Base-by-base conservation (phyloP, 2,797 vertebrate genomes). In the Melanitta fusca region DNA sequence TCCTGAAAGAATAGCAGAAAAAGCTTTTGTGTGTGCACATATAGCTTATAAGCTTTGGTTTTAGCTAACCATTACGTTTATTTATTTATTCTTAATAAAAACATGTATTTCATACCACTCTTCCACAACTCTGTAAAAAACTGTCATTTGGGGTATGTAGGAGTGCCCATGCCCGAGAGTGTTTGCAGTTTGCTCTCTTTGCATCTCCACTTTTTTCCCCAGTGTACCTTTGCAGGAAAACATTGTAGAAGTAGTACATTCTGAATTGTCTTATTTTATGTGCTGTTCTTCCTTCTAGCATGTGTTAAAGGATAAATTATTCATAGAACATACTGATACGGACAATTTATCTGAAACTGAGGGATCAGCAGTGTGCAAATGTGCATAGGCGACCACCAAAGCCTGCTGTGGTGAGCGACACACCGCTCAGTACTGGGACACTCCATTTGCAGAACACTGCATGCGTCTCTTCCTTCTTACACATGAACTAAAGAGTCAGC, bases 381-480 rank as follows among this genome's bases (percentile, higher is more conserved):
- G 12, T 24, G 56, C 66, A 85, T 21, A 47, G 88, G 43, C 28
- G 58, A 72, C 14, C 78, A 36, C 38, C 78, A 57, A 27, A 41
- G 68, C 30, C 62, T 68, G 68, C 47, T 38, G 39, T 8, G 2
- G 1, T 12, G 36, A 54, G 38, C 0, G 0, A 56, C 64, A n/a
- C 43, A 66, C 41, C 32, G 3, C 34, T 73, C 7, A 0, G 4
- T 13, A 45, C 72, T 27, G 54, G 61, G 28, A 54, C 80, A 41
- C 41, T 64, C 22, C 43, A 25, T 36, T 1, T 53, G 16, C 47
- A 70, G 56, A 84, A 68, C 1, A 2, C 58, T 71, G 32, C 80
- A 53, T 0, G 2, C 0, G 0, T 18, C 36, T 19, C 6, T 8
- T 51, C 41, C 17, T 64, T n/a, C 62, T 27, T 8, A 78, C 66